These are phyloP conservation scores for Emydocephalus ijimae DNA, from an alignment of 2,113 vertebrate genomes.

Conservation along the genomic window DNA sequence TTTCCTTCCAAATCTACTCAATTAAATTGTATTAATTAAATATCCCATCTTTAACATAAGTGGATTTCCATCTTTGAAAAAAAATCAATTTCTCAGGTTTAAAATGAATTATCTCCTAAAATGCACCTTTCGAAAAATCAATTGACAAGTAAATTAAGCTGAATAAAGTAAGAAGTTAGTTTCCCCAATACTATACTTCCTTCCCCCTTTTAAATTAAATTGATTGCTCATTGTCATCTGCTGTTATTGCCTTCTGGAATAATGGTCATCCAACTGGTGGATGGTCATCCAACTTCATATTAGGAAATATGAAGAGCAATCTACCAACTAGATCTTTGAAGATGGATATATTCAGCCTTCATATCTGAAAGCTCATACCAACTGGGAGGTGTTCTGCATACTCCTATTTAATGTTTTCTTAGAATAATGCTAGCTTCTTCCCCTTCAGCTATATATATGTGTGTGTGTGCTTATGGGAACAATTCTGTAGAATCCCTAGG, in stretches of 20 bases:
- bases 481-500: background rate
- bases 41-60: background rate
- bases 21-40: background rate
- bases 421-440: background rate
- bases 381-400: background rate
- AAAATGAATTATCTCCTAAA: background rate
- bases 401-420: background rate
- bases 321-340: background rate
- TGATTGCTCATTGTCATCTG: background rate
- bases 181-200: background rate
- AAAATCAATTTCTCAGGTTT: background rate
- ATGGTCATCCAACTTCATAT: background rate
- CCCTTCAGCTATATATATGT: background rate
- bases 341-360: background rate
- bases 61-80: background rate
- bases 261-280: background rate
- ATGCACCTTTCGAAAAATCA: background rate
- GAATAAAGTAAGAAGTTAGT: background rate
- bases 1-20: background rate
- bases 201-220: background rate
- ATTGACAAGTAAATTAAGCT: background rate
- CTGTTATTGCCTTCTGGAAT: background rate
- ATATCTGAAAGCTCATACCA: background rate
- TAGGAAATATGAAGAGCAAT: background rate
- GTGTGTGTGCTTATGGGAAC: background rate